Evolutionary conservation across 2,797 vertebrate species (phyloP).

Genomic region (Takifugu rubripes): DNA sequence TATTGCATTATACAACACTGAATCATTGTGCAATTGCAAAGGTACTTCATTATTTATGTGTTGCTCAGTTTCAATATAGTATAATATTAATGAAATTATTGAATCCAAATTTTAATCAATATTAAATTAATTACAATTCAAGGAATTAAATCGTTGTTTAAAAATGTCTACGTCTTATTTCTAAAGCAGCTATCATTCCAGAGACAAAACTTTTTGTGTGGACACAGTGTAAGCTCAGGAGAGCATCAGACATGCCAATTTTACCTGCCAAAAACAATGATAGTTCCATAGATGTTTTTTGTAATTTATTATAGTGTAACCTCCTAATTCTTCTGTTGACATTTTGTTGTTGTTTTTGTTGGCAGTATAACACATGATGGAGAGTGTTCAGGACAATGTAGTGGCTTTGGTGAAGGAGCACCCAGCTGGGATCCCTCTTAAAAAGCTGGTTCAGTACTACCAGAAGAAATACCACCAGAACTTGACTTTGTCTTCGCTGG

Average conservation of each 20-base stretch:
- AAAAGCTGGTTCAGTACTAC: slow-evolving; percentile 46
- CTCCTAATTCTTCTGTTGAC: not conserved
- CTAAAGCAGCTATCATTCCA: too few species aligned
- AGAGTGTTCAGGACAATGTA: slow-evolving; percentile 31
- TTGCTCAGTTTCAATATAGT: too few species aligned
- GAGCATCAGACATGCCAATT: too few species aligned
- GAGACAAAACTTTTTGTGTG: too few species aligned
- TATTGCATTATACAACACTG: not conserved
- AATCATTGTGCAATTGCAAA: not conserved
- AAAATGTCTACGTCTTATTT: too few species aligned
- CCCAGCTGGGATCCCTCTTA: slow-evolving; percentile 57
- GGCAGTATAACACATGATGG: slow-evolving; percentile 42
- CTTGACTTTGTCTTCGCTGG: slow-evolving; percentile 45
- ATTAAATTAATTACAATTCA: too few species aligned
- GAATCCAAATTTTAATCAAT: too few species aligned
- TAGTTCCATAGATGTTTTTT: not conserved
- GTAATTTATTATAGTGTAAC: not conserved
- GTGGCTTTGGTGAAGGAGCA: slow-evolving; percentile 53
- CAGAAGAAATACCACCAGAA: slow-evolving; percentile 52
- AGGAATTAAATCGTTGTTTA: too few species aligned
- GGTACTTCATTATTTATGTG: too few species aligned
- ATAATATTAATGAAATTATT: too few species aligned
- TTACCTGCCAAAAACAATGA: too few species aligned
- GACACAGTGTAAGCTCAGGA: too few species aligned
- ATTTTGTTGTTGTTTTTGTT: not conserved